Base-by-base conservation (phyloP, 2,797 vertebrate genomes). In the Saguinus oedipus region DNA sequence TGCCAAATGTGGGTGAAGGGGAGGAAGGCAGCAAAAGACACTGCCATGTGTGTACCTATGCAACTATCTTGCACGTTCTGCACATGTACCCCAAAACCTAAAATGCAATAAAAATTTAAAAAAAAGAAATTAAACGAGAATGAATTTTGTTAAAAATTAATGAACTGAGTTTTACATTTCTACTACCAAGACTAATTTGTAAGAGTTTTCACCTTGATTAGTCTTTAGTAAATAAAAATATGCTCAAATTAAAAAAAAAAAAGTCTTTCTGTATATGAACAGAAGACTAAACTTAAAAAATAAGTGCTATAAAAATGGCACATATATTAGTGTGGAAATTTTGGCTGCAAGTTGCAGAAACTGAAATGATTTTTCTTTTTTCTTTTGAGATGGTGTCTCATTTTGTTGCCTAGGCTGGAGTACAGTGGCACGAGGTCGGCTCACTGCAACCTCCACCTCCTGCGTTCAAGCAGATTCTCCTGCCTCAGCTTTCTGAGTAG, bases 191-290 rank as follows among this genome's bases (percentile, higher is more conserved):
- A 91, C 81, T 97, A 98, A 95, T 39, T 97, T 96, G n/a, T 92
- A 93, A 96, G 89, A 96, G 50, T 46, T 92, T 95, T 79, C 27
- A 85, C 84, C 76, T 94, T 96, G 94, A 94, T 95, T 92, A 93
- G 61, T 81, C 68, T 36, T 93, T 80, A 93, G 96, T 93, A 98
- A 96, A 96, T 94, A 96, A 96, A 97, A 94, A 90, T 95, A 92
- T 90, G 92, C 79, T 95, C 42, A 96, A 44, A 90, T 78, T 80
- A 39, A 39, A 39, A 39, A 39, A 3, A 39, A 30, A 82, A 70
- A 48, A 5, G 15, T 57, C 44, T 96, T 96, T 39, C n/a, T 64
- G 11, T 8, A 55, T 64, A 26, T 26, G 17, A 94, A 95, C 30
- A 57, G 68, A 64, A 95, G 82, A 42, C 2, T 33, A 84, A 88